Base-by-base conservation (phyloP, 2,888 invertebrate genomes). In the Aquatica leii region DNA sequence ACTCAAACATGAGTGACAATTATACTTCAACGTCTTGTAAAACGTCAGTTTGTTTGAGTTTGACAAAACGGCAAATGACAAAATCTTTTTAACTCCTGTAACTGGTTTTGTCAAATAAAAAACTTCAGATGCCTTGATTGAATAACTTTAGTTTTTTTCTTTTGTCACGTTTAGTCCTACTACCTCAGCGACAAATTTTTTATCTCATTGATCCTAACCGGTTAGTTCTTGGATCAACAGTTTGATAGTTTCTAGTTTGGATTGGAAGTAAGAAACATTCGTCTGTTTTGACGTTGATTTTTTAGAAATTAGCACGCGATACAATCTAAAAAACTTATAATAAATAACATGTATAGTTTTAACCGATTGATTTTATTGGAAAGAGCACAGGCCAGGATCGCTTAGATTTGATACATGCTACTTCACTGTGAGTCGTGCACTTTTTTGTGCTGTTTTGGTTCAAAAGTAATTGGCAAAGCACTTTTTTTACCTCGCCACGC, bases 401-500 rank as follows among this genome's bases (percentile, higher is more conserved):
- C 55, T 41, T 17, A 17, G 55, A 43, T 70, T 69, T 17, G 52
- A 15, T 24, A 62, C n/a, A n/a, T n/a, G n/a, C n/a, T n/a, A n/a
- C 51, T 67, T 69, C 34, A n/a, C n/a, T 15, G 67, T 46, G n/a
- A 49, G 67, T 46, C 62, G 37, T 18, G 40, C 53, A 24, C 60
- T 67, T 17, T 66, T 62, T 65, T 70, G 66, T 18, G 64, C 51
- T 14, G 69, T 69, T 65, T 70, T 70, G n/a, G n/a, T n/a, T n/a
- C n/a, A n/a, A n/a, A n/a, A n/a, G n/a, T n/a, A n/a, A n/a, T n/a
- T n/a, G n/a, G n/a, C n/a, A n/a, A n/a, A n/a, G n/a, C n/a, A n/a
- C n/a, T n/a, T n/a, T n/a, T n/a, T n/a, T n/a, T n/a, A n/a, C n/a
- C n/a, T n/a, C n/a, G n/a, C n/a, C n/a, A n/a, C n/a, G n/a, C n/a